phyloP scores from a whole-genome alignment of 2,888 invertebrate genomes.

The Eupithecia centaureata region DNA sequence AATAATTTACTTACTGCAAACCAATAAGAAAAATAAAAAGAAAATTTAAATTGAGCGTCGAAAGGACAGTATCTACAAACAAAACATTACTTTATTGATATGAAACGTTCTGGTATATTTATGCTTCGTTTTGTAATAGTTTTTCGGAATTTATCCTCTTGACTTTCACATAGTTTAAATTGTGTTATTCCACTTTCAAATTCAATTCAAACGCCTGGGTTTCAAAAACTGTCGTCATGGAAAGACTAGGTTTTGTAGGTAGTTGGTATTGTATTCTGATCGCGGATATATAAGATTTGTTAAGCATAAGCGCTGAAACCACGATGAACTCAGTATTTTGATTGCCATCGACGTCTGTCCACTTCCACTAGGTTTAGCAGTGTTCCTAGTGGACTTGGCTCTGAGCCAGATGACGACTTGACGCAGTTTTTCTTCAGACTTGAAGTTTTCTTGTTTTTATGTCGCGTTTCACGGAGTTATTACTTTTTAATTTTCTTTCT shows the following conservation, averaged over 20 bases:
- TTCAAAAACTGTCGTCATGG: neutral
- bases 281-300: neutral
- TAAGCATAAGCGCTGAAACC: neutral
- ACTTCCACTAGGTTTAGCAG: constrained; percentile 24
- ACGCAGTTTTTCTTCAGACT: constrained; percentile 34
- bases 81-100: neutral
- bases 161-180: neutral
- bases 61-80: too few relatives aligned
- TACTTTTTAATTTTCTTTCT: constrained; percentile 18
- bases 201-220: neutral
- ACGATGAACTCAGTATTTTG: constrained; percentile 7
- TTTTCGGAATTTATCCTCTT: neutral
- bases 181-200: too few relatives aligned
- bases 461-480: constrained; percentile 1
- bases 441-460: constrained; percentile 33
- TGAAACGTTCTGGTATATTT: neutral
- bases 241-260: too few relatives aligned
- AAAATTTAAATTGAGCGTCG: too few relatives aligned
- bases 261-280: neutral
- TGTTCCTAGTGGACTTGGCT: constrained; percentile 39
- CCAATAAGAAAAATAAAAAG: too few relatives aligned
- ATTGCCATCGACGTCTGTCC: constrained; percentile 23
- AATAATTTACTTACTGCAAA: too few relatives aligned
- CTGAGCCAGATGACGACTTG: constrained; percentile 39
- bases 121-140: too few relatives aligned